phyloP scores from a whole-genome alignment of 2,888 invertebrate genomes.

The Drosophila maculinotata region DNA sequence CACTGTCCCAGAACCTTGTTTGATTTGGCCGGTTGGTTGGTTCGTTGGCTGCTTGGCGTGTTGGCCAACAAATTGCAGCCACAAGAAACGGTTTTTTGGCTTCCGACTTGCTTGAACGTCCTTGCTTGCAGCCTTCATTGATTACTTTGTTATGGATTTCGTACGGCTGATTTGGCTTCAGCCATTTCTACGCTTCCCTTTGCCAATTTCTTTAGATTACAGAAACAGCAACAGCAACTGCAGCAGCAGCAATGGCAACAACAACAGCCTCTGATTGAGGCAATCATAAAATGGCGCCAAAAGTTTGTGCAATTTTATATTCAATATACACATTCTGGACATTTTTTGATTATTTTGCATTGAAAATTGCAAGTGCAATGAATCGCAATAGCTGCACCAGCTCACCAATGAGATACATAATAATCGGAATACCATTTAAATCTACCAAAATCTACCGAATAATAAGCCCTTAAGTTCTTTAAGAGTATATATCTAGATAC shows the following conservation, averaged over 20 bases:
- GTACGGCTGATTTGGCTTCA: constrained; percentile 63
- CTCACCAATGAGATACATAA: constrained; percentile 1
- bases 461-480: constrained; percentile 1
- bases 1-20: constrained; percentile 61
- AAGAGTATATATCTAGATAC: background rate
- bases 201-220: constrained; percentile 34
- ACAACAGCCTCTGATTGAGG: constrained; percentile 59
- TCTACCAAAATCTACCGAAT: background rate
- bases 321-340: constrained; percentile 39
- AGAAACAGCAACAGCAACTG: constrained; percentile 23
- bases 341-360: constrained; percentile 5
- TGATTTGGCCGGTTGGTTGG: constrained; percentile 58
- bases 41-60: constrained; percentile 53
- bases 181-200: constrained; percentile 35
- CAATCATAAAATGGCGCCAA: constrained; percentile 58
- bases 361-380: constrained; percentile 4
- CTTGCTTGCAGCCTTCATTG: constrained; percentile 65
- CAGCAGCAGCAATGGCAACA: constrained; percentile 15
- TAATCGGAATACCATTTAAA: constrained; percentile 12
- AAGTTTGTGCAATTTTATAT: constrained; percentile 53
- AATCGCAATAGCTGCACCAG: constrained; percentile 12
- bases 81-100: constrained; percentile 68
- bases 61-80: constrained; percentile 78
- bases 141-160: constrained; percentile 81
- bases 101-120: constrained; percentile 56